Evolutionary conservation across 2,888 invertebrate genomes (phyloP).

Genomic region (Beris morrisii): DNA sequence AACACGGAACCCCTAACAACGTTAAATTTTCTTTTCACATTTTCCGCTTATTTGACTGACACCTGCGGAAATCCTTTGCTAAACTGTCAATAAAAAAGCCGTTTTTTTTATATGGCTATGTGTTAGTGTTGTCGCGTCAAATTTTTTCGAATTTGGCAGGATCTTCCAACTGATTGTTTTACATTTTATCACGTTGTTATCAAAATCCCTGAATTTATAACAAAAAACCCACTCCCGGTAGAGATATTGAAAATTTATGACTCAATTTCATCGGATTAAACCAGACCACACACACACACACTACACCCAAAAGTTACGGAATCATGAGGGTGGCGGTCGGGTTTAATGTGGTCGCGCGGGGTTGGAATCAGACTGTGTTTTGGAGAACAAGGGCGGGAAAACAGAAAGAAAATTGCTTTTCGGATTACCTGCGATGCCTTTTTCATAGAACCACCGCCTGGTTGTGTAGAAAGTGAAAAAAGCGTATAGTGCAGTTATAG

Average conservation of each 20-base stretch:
- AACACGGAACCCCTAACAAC: too few relatives aligned
- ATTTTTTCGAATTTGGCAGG: too few relatives aligned
- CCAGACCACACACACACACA: slow-evolving; percentile 9
- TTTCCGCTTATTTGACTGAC: too few relatives aligned
- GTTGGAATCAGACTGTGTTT: too few relatives aligned
- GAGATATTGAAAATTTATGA: slow-evolving; percentile 29
- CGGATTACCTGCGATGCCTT: slow-evolving; percentile 13
- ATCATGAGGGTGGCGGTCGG: background rate
- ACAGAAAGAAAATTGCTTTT: slow-evolving; percentile 15
- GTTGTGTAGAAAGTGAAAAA: too few relatives aligned
- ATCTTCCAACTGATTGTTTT: slow-evolving; percentile 25
- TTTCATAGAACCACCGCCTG: background rate
- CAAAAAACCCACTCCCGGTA: background rate
- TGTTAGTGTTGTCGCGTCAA: too few relatives aligned
- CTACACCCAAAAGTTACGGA: slow-evolving; percentile 14
- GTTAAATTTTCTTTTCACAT: too few relatives aligned
- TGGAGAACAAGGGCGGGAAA: too few relatives aligned
- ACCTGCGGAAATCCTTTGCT: too few relatives aligned
- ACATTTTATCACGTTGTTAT: slow-evolving; percentile 34
- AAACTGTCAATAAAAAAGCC: too few relatives aligned
- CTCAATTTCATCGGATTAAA: slow-evolving; percentile 32
- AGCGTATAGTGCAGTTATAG: too few relatives aligned
- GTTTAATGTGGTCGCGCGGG: background rate
- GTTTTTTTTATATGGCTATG: too few relatives aligned
- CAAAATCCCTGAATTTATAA: slow-evolving; percentile 5